Percentiles rank a stretch among this genome's conserved stretches.
These are phyloP conservation scores for Neoascia interrupta DNA, from an alignment of 2,888 invertebrate genomes.

Conservation along the genomic window DNA sequence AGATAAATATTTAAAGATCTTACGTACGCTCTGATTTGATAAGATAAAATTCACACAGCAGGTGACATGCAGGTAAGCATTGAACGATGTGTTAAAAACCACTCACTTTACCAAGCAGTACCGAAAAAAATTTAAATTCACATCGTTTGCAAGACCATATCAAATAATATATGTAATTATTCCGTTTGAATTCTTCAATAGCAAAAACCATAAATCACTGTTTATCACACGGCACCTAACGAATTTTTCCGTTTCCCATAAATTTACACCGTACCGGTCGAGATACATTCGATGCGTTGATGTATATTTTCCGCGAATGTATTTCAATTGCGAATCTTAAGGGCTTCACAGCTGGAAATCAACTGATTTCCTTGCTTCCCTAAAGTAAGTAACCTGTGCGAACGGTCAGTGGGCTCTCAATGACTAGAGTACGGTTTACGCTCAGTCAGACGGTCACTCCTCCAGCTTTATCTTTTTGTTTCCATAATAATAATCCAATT, in stretches of 20 bases:
- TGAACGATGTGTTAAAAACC: neutral
- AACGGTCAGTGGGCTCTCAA: constrained; percentile 20
- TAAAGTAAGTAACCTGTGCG: constrained; percentile 37
- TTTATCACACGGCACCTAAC: constrained; percentile 29
- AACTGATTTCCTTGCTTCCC: constrained; percentile 57
- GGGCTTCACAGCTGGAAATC: constrained; percentile 41
- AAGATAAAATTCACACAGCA: constrained; percentile 24
- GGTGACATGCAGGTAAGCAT: neutral
- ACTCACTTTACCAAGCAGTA: neutral
- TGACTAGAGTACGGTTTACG: too few relatives aligned
- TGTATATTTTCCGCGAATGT: too few relatives aligned
- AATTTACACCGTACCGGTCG: neutral
- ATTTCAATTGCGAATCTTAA: constrained; percentile 57
- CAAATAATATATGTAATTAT: constrained; percentile 4
- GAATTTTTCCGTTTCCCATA: constrained; percentile 35
- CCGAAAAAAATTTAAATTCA: constrained; percentile 1
- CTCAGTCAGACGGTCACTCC: constrained; percentile 53
- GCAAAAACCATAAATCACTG: constrained; percentile 48
- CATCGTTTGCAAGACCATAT: constrained; percentile 36
- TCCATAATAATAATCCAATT: constrained; percentile 60
- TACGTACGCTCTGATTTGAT: constrained; percentile 19
- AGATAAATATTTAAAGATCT: too few relatives aligned
- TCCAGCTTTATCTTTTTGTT: constrained; percentile 54
- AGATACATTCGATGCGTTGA: constrained; percentile 1
- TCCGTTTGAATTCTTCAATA: constrained; percentile 3